A percentile compares a stretch with the other conserved stretches of the same genome.
Evolutionary conservation across 2,113 vertebrate species (phyloP).

Genomic region (Apodemus sylvaticus): DNA sequence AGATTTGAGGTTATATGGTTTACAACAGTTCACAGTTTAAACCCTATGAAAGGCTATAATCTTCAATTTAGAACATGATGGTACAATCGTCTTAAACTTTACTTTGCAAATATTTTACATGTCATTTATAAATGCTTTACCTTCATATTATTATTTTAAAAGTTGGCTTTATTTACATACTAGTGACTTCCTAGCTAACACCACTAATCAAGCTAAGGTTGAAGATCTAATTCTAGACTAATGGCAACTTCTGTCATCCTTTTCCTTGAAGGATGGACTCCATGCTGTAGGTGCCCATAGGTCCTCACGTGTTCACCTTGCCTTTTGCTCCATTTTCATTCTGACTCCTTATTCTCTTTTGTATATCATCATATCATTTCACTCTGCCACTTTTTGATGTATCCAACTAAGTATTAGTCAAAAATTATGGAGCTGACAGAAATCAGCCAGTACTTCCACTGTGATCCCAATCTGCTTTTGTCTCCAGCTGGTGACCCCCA

Average conservation of each 20-base stretch:
- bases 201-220: background rate
- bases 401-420: conserved; percentile 17
- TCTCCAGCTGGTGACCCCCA: no score
- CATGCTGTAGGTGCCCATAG: background rate
- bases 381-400: background rate
- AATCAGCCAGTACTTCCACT: background rate
- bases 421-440: background rate
- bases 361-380: background rate
- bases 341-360: background rate
- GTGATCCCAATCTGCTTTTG: background rate
- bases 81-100: conserved; percentile 25
- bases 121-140: conserved; percentile 1
- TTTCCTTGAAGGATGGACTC: background rate
- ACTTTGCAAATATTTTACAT: background rate
- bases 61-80: background rate
- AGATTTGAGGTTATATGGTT: conserved; percentile 34
- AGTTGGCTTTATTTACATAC: conserved; percentile 4
- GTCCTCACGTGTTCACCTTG: background rate
- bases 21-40: conserved; percentile 45
- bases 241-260: background rate
- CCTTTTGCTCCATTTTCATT: background rate
- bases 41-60: background rate
- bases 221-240: conserved; percentile 34
- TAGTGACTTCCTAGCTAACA: conserved; percentile 5
- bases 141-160: conserved; percentile 43